A percentile compares a stretch with the other conserved stretches of the same genome.
These are phyloP conservation scores for Dendrophyllia cribrosa DNA, from an alignment of 64 coral and sea anemone species.

Conservation along the genomic window DNA sequence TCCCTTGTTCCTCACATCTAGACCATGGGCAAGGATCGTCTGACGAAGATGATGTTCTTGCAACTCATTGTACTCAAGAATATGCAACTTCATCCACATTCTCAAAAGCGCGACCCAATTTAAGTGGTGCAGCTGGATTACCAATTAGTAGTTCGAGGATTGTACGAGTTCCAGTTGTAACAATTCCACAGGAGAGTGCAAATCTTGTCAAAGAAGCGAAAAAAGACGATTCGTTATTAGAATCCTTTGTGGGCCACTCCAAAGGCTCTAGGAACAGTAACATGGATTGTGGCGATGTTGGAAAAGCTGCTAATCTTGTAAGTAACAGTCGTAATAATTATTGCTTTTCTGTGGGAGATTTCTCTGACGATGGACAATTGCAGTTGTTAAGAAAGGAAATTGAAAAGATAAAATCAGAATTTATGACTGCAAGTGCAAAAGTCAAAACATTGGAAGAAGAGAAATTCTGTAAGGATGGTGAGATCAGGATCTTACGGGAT, in stretches of 20 bases:
- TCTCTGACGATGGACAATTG: neutral
- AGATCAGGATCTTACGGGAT: slow-evolving; percentile 81
- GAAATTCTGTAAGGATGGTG: slow-evolving; percentile 78
- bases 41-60: slow-evolving; percentile 5
- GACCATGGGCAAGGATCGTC: neutral
- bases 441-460: slow-evolving; percentile 74
- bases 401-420: slow-evolving; percentile 57
- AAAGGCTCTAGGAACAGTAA: neutral
- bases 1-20: neutral
- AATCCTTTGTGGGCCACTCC: neutral
- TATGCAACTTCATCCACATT: neutral
- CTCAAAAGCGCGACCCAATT: neutral
- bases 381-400: slow-evolving; percentile 18
- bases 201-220: neutral
- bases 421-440: slow-evolving; percentile 18
- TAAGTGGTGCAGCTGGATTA: neutral
- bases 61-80: neutral
- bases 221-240: neutral
- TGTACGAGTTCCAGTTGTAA: neutral
- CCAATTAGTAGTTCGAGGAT: neutral
- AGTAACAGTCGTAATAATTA: neutral
- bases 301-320: neutral
- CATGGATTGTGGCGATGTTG: no score
- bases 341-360: neutral
- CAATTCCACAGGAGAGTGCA: neutral